These are phyloP conservation scores for Bryconaethiops microstoma DNA, from an alignment of 2,797 vertebrate species.

Conservation along the genomic window DNA sequence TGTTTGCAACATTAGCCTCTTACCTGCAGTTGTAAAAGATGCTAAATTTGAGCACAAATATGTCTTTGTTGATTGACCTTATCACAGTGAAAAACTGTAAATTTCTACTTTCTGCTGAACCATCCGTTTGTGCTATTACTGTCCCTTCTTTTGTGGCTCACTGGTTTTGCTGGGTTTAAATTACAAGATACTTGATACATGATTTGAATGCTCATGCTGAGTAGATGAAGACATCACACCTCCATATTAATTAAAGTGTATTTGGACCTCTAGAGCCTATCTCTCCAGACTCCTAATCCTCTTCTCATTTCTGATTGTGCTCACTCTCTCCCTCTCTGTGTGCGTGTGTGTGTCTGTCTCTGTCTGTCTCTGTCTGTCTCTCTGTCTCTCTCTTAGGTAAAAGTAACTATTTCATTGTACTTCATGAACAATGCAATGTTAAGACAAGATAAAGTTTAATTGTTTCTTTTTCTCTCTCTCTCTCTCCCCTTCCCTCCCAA, in stretches of 20 bases:
- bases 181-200: not conserved
- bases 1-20: too few relatives aligned
- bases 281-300: constrained; percentile 26
- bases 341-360: too few relatives aligned
- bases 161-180: constrained; percentile 1
- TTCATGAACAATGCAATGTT: not conserved
- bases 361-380: too few relatives aligned
- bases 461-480: constrained; percentile 86
- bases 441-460: not conserved
- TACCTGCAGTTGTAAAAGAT: too few relatives aligned
- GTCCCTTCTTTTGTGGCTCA: not conserved
- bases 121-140: too few relatives aligned
- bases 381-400: constrained; percentile 85
- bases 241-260: constrained; percentile 31
- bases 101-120: too few relatives aligned
- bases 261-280: constrained; percentile 19
- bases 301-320: constrained; percentile 18
- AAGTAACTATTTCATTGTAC: constrained; percentile 26
- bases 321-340: constrained; percentile 18
- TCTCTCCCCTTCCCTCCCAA: constrained; percentile 24
- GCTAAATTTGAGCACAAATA: too few relatives aligned
- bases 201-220: constrained; percentile 6
- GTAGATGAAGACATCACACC: constrained; percentile 17
- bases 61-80: too few relatives aligned
- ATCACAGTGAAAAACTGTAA: too few relatives aligned